phyloP scores from a whole-genome alignment of 2,888 invertebrate genomes.

The Lochmaea crataegi region DNA sequence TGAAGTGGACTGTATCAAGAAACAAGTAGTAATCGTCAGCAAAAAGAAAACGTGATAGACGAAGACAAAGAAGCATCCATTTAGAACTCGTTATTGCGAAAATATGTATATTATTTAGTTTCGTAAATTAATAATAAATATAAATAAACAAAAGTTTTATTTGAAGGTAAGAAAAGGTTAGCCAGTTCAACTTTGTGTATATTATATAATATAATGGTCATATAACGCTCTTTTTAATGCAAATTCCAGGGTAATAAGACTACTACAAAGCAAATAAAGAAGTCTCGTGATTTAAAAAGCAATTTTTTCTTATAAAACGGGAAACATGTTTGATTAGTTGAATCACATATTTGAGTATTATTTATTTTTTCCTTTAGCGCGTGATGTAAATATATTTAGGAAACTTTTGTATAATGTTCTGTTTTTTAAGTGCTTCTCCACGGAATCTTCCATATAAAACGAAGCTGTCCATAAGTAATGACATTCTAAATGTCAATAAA shows the following conservation, averaged over 20 bases:
- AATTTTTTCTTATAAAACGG: conserved; percentile 8
- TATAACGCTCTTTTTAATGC: conserved; percentile 8
- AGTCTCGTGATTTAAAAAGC: conserved; percentile 13
- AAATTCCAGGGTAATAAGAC: conserved; percentile 23
- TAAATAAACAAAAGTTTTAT: background rate
- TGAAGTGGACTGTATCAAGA: too few relatives aligned
- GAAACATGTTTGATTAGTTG: background rate
- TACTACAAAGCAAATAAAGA: conserved; percentile 14
- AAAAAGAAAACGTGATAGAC: too few relatives aligned
- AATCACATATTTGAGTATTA: background rate
- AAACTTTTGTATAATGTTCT: background rate
- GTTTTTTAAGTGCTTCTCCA: background rate
- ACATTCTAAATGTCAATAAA: conserved; percentile 35
- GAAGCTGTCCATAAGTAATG: conserved; percentile 28
- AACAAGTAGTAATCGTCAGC: too few relatives aligned
- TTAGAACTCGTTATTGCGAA: too few relatives aligned
- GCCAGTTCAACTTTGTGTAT: background rate
- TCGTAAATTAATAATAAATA: too few relatives aligned
- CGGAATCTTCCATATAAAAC: conserved; percentile 15
- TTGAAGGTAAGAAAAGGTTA: background rate
- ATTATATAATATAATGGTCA: conserved; percentile 2
- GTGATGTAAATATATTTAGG: conserved; percentile 16
- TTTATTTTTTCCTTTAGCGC: background rate
- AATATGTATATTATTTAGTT: too few relatives aligned
- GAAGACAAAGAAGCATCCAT: too few relatives aligned